Percentiles rank a stretch among this genome's conserved stretches.
These are phyloP conservation scores for Aphidius ervi DNA, from an alignment of 1,140 invertebrate genomes.

Conservation along the genomic window DNA sequence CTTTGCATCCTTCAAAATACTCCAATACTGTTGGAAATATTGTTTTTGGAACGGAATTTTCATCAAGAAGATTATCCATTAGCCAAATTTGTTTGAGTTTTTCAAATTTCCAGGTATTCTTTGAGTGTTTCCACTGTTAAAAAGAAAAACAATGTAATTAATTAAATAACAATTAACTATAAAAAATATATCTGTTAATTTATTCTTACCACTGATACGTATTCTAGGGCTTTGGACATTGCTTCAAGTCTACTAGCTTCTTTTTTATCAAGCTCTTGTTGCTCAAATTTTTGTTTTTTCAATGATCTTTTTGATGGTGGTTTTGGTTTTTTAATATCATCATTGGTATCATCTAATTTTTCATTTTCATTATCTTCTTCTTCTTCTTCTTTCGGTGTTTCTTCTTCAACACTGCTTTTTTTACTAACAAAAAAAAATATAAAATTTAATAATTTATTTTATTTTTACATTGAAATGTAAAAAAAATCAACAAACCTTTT, in stretches of 20 bases:
- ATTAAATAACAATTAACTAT: too few species aligned
- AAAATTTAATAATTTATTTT: too few species aligned
- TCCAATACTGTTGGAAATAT: slow-evolving; percentile 64
- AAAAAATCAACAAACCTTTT: background rate
- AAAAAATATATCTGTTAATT: slow-evolving; percentile 1
- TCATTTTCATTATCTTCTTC: slow-evolving; percentile 17
- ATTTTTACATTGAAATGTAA: too few species aligned
- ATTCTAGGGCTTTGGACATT: slow-evolving; percentile 38
- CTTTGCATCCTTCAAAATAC: slow-evolving; percentile 66
- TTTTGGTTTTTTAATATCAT: slow-evolving; percentile 19
- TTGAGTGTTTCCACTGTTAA: slow-evolving; percentile 64
- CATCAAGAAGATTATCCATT: slow-evolving; percentile 63
- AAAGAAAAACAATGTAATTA: slow-evolving; percentile 1
- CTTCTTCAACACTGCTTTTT: background rate
- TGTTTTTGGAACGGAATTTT: slow-evolving; percentile 55
- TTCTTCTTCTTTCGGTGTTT: background rate
- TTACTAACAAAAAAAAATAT: background rate
- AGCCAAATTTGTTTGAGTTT: slow-evolving; percentile 72
- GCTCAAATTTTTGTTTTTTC: slow-evolving; percentile 36
- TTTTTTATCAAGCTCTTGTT: slow-evolving; percentile 24
- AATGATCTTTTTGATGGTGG: slow-evolving; percentile 35
- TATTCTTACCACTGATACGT: slow-evolving; percentile 40
- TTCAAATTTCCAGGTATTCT: slow-evolving; percentile 71
- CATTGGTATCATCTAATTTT: background rate
- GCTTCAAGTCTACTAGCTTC: slow-evolving; percentile 29